Base-by-base conservation (phyloP, 2,888 invertebrate species). In the Byasa hedistus region DNA sequence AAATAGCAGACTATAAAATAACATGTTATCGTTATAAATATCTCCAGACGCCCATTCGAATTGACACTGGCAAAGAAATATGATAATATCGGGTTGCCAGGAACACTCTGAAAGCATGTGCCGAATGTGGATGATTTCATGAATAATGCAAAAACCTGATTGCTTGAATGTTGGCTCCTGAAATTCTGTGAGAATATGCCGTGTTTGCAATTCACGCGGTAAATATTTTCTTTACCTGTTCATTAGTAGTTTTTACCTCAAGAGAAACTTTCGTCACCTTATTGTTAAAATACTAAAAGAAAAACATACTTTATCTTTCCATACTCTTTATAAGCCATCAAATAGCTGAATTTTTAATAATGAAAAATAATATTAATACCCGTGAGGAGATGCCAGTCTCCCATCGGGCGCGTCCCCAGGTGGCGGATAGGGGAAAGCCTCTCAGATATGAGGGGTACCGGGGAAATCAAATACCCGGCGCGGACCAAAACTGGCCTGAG, bases 111-210 rank as follows among this genome's bases (percentile, higher is more conserved):
- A 69, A 65, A 71, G 71, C 87, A 86, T 85, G 81, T 86, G 88
- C 82, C 86, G 84, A 82, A 79, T 70, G 72, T 77, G 82, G 82
- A 84, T 76, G 83, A 84, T 80, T 84, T 86, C 87, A 91, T 91
- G 89, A 89, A 90, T 90, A 85, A 90, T 91, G 87, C 87, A 90
- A 82, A 80, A 80, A 76, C 73, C 82, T 89, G 89, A 90, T 91
- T 90, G 89, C 86, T 81, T 78, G 66, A 59, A 66, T 66, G 66
- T 66, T 62, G 63, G 52, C 59, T 66, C 62, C 66, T 58, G 61
- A 48, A 62, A 60, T 57, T 36, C 63, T 23, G 32, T 55, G 66
- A 62, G 66, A 59, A 65, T 24, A 63, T 62, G 61, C 57, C 61
- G 61, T 36, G 65, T 66, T 61, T 61, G 61, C 65, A 39, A 61